These are phyloP conservation scores for Pentamera pediparva DNA, from an alignment of 53 echinoderm and acorn worm genomes.

Conservation along the genomic window DNA sequence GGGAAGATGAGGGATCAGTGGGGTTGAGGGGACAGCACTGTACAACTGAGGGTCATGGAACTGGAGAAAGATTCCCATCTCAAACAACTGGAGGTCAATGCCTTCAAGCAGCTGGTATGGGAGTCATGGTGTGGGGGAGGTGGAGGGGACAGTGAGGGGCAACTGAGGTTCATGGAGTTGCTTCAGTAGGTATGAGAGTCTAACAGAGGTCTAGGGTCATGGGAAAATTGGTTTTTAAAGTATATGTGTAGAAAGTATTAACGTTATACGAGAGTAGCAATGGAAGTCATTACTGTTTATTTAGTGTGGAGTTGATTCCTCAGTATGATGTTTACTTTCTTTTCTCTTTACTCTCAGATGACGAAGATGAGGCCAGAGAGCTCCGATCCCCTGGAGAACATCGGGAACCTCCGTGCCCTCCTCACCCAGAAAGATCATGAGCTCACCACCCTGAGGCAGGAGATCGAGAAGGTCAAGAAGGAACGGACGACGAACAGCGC, in stretches of 20 bases:
- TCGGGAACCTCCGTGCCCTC: slow-evolving; percentile 76
- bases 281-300: too few species aligned
- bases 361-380: slow-evolving; percentile 86
- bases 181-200: too few species aligned
- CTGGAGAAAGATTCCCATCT: slow-evolving; percentile 71
- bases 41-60: slow-evolving; percentile 54
- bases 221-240: too few species aligned
- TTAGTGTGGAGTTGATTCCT: too few species aligned
- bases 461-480: slow-evolving; percentile 72
- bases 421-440: slow-evolving; percentile 78
- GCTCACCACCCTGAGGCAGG: slow-evolving; percentile 60
- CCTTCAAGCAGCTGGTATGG: slow-evolving; percentile 84
- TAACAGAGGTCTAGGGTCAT: too few species aligned
- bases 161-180: too few species aligned
- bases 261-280: too few species aligned
- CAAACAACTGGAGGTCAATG: slow-evolving; percentile 85
- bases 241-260: too few species aligned
- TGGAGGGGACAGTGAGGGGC: too few species aligned
- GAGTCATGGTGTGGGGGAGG: too few species aligned
- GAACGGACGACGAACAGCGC: slow-evolving; percentile 66
- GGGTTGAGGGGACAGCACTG: slow-evolving; percentile 48
- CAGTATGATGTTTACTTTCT: neutral
- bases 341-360: slow-evolving; percentile 48
- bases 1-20: too few species aligned
- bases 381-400: slow-evolving; percentile 83